Percentiles rank a stretch among this genome's conserved stretches.
phyloP scores from a whole-genome alignment of 2,797 vertebrate genomes.

The Pseudochirops cupreus region DNA sequence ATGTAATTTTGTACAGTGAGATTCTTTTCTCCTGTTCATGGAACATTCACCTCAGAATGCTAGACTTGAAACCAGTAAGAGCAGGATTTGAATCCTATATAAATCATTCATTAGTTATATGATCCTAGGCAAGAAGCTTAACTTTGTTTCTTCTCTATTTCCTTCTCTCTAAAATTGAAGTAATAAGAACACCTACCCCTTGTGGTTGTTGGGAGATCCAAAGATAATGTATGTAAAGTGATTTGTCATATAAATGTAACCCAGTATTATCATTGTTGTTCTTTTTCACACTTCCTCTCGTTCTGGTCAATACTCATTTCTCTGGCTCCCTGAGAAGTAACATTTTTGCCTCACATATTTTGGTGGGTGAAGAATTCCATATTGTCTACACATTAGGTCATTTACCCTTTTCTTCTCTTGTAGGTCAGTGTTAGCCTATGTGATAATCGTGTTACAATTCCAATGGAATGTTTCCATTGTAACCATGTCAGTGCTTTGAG shows the following conservation, averaged over 20 bases:
- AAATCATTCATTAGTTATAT: neutral
- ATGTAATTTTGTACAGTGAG: neutral
- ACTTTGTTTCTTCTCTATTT: neutral
- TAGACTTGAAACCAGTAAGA: neutral
- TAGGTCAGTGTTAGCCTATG: neutral
- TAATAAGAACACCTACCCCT: neutral
- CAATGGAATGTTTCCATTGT: neutral
- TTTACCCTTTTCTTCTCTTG: conserved; percentile 14
- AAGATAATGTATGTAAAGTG: neutral
- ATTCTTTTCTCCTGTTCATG: neutral
- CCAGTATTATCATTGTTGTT: neutral
- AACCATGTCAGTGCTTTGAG: neutral
- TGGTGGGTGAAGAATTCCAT: neutral
- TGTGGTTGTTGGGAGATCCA: neutral
- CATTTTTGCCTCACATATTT: neutral
- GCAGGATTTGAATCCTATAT: neutral
- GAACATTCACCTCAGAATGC: neutral
- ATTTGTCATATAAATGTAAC: neutral
- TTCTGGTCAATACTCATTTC: neutral
- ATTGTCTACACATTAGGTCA: neutral
- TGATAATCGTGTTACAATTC: conserved; percentile 29
- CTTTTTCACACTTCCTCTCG: neutral
- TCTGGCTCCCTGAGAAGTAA: neutral
- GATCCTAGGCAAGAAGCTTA: neutral
- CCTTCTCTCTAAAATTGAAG: neutral